Evolutionary conservation across 2,113 vertebrate species (phyloP).

Genomic region (Taurulus bubalis): DNA sequence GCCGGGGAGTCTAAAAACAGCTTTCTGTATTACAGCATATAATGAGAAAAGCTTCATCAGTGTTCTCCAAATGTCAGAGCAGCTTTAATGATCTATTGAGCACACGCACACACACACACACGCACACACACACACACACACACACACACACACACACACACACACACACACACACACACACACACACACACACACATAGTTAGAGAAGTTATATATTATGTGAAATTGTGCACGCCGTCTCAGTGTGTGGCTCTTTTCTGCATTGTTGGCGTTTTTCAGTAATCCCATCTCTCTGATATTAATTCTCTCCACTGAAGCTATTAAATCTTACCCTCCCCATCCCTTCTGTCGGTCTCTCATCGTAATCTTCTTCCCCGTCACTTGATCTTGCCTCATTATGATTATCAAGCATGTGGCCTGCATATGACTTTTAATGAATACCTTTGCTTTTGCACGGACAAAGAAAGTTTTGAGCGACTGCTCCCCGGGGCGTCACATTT

Average conservation of each 20-base stretch:
- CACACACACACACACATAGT: background rate
- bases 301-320: constrained; percentile 35
- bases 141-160: constrained; percentile 1
- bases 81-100: constrained; percentile 75
- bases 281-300: constrained; percentile 56
- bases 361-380: background rate
- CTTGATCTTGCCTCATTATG: constrained; percentile 3
- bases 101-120: background rate
- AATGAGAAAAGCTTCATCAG: constrained; percentile 78
- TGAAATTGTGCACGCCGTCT: constrained; percentile 18
- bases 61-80: constrained; percentile 78
- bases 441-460: background rate
- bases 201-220: constrained; percentile 27
- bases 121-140: background rate
- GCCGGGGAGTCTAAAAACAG: constrained; percentile 78
- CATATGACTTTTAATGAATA: background rate
- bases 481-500: constrained; percentile 11
- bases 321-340: constrained; percentile 34
- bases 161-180: background rate
- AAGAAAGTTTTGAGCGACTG: constrained; percentile 39
- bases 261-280: constrained; percentile 52
- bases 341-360: constrained; percentile 20
- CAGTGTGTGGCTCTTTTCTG: constrained; percentile 54
- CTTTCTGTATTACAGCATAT: constrained; percentile 79
- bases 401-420: constrained; percentile 26